Evolutionary conservation across 2,888 invertebrate species (phyloP), one percentile per base, ranked within the genome.

Genomic region (Caenorhabditis sp.): DNA sequence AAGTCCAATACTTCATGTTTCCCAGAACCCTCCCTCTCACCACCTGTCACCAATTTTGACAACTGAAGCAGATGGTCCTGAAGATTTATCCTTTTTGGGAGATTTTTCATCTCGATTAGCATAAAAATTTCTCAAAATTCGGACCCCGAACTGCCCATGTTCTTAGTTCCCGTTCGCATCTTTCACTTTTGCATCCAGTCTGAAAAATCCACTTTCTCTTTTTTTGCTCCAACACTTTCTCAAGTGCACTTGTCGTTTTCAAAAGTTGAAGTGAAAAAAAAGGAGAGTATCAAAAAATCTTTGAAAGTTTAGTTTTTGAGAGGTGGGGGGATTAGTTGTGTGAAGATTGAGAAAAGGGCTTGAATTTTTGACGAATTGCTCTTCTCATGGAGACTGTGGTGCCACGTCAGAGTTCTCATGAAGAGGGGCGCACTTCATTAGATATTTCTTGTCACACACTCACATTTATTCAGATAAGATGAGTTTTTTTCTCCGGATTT

Each of bases 361-460:
- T 49, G 66, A 66, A 66, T 66, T 49, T 66, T 66, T 66, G 66
- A 66, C 51, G 66, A 66, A 49, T 66, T 66, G 66, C 66, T 66
- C 66, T 51, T 66, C n/a, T n/a, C n/a, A n/a, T n/a, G n/a, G 38
- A 6, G 56, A 7, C 14, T 28, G 61, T 10, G 58, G n/a, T 31
- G 44, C 35, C 49, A 66, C 66, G 66, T 66, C 64, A 64, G 35
- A 19, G n/a, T 31, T 64, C 49, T 49, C 51, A 49, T n/a, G 19
- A 49, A 51, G n/a, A 51, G 22, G 49, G 19, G 19, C 28, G 2
- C n/a, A 64, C 64, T 66, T 66, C 66, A 66, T 66, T 66, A 66
- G 66, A 66, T 66, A 66, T 66, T 49, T 49, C 66, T 66, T 66
- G 66, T 64, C 47, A 35, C 58, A 24, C 54, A 24, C n/a, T n/a